Evolutionary conservation across 2,113 vertebrate genomes (phyloP).

Genomic region (Gopherus evgoodei): DNA sequence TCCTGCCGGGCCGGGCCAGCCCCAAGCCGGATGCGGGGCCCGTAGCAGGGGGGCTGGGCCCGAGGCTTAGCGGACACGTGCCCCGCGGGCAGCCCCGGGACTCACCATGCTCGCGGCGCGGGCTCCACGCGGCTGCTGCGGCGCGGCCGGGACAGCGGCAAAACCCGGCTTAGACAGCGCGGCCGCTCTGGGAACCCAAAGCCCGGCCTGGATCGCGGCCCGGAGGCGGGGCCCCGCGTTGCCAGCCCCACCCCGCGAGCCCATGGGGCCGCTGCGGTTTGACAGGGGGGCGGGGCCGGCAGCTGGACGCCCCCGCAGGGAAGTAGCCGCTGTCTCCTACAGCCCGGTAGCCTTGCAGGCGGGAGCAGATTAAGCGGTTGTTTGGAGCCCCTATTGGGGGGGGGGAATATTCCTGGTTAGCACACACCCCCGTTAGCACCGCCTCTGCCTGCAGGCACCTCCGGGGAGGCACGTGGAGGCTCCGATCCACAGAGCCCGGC

Average conservation of each 20-base stretch:
- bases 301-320: too few relatives aligned
- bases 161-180: constrained; percentile 39
- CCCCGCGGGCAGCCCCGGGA: not conserved
- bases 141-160: not conserved
- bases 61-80: not conserved
- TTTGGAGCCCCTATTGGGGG: too few relatives aligned
- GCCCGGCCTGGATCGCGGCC: not conserved
- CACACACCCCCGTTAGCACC: too few relatives aligned
- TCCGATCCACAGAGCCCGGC: not conserved
- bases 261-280: too few relatives aligned
- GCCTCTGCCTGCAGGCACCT: too few relatives aligned
- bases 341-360: too few relatives aligned
- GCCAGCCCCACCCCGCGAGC: not conserved
- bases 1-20: not conserved
- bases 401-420: too few relatives aligned
- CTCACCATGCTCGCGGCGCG: constrained; percentile 58
- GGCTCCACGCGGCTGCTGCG: not conserved
- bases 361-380: too few relatives aligned
- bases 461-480: too few relatives aligned
- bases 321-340: too few relatives aligned
- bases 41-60: not conserved
- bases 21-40: not conserved
- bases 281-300: too few relatives aligned
- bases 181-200: not conserved
- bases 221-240: not conserved